Conservation (phyloP, 2,797 vertebrate genomes). For the Calcarius lapponicus region DNA sequence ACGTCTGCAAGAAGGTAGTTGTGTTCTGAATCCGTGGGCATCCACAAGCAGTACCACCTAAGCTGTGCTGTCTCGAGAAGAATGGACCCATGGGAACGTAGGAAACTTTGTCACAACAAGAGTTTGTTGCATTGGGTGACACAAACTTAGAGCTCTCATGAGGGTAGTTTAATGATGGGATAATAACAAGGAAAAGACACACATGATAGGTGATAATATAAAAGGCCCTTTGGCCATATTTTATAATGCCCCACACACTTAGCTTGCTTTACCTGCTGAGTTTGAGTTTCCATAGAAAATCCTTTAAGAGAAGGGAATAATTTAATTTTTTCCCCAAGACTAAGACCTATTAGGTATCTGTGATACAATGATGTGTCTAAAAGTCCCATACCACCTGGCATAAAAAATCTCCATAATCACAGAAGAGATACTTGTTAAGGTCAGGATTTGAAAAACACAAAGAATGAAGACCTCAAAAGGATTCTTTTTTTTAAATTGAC, state of each 20-base stretch:
- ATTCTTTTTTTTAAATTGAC: background rate
- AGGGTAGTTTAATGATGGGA: background rate
- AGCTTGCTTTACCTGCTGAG: background rate
- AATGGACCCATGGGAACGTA: background rate
- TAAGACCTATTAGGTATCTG: background rate
- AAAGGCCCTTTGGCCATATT: background rate
- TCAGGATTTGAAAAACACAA: background rate
- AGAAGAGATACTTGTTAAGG: background rate
- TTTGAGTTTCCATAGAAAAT: background rate
- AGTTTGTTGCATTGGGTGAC: background rate
- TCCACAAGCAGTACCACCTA: background rate
- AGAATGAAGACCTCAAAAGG: background rate
- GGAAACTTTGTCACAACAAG: background rate
- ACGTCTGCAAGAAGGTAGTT: background rate
- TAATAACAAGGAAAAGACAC: background rate
- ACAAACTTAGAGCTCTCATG: background rate
- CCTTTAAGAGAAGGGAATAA: background rate
- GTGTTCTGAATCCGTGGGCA: background rate
- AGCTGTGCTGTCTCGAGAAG: background rate
- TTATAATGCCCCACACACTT: background rate
- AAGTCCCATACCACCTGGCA: background rate
- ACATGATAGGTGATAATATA: accelerated
- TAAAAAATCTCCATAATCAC: background rate
- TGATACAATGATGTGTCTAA: background rate
- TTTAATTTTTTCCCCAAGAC: background rate